Conservation (phyloP, 2,113 vertebrate species). For the Hydrolagus affinis region DNA sequence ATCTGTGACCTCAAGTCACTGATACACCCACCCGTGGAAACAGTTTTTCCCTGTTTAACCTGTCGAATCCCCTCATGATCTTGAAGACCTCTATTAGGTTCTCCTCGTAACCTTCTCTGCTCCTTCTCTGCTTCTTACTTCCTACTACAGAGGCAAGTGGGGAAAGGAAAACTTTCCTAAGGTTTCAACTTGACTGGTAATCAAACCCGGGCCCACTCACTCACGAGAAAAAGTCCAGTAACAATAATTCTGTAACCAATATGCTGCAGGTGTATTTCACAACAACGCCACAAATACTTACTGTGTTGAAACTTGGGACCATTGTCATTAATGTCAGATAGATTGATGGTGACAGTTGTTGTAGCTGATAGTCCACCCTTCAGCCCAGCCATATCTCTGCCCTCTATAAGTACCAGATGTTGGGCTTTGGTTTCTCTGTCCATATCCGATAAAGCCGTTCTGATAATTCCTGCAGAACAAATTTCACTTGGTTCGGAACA, state of each 20-base stretch:
- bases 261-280: not conserved
- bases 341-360: conserved; percentile 75
- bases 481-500: not conserved
- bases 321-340: conserved; percentile 89
- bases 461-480: conserved; percentile 66
- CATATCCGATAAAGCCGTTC: conserved; percentile 71
- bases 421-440: conserved; percentile 80
- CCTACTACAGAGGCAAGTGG: too few relatives aligned
- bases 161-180: too few relatives aligned
- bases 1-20: too few relatives aligned
- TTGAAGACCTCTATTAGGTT: too few relatives aligned
- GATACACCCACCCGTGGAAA: too few relatives aligned
- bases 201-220: too few relatives aligned
- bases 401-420: conserved; percentile 79
- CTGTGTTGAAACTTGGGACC: conserved; percentile 81
- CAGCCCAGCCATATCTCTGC: conserved; percentile 81
- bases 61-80: too few relatives aligned
- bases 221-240: too few relatives aligned
- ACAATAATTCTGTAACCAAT: not conserved
- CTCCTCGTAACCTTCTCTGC: too few relatives aligned
- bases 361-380: conserved; percentile 69
- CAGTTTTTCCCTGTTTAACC: too few relatives aligned
- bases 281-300: conserved; percentile 54
- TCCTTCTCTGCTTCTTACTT: too few relatives aligned
- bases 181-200: too few relatives aligned